These are phyloP conservation scores for Pandemis heparana DNA, from an alignment of 2,888 invertebrate genomes.

Conservation along the genomic window DNA sequence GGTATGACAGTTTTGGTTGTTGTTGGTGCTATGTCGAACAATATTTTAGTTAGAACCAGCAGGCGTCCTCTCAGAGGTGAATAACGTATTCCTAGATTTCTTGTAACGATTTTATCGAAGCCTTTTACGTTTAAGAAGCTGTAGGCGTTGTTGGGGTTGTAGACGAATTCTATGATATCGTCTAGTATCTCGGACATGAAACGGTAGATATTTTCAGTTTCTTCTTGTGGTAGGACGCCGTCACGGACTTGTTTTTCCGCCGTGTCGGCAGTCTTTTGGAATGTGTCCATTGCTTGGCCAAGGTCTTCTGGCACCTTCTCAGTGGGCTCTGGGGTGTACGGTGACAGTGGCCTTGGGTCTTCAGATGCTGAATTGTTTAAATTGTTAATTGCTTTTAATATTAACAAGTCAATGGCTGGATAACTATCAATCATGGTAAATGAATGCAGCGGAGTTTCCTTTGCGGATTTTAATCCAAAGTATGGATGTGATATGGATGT, in stretches of 20 bases:
- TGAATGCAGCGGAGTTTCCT: no score
- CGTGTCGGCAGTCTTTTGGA: conserved; percentile 49
- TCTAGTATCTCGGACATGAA: conserved; percentile 54
- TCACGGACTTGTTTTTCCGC: conserved; percentile 48
- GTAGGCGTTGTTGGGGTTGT: conserved; percentile 56
- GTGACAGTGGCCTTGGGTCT: not conserved
- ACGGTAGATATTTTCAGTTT: conserved; percentile 51
- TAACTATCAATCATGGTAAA: no score
- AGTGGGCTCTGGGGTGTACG: not conserved
- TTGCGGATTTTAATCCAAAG: no score
- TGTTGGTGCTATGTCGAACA: conserved; percentile 62
- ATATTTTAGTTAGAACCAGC: conserved; percentile 57
- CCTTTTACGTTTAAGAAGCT: conserved; percentile 67
- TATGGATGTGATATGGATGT: no score
- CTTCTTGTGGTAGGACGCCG: conserved; percentile 49
- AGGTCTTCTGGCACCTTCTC: conserved; percentile 44
- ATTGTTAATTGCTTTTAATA: not conserved
- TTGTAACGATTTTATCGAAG: conserved; percentile 58
- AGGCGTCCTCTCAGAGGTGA: conserved; percentile 56
- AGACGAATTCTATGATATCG: conserved; percentile 55
- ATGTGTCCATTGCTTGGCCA: conserved; percentile 50
- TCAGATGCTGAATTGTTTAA: not conserved
- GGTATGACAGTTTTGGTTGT: conserved; percentile 60
- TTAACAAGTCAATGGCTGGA: not conserved
- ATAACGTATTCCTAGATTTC: conserved; percentile 52